A percentile compares a stretch with the other conserved stretches of the same genome.
These are phyloP conservation scores for Hyposoter didymator DNA, from an alignment of 2,888 invertebrate genomes.

Conservation along the genomic window DNA sequence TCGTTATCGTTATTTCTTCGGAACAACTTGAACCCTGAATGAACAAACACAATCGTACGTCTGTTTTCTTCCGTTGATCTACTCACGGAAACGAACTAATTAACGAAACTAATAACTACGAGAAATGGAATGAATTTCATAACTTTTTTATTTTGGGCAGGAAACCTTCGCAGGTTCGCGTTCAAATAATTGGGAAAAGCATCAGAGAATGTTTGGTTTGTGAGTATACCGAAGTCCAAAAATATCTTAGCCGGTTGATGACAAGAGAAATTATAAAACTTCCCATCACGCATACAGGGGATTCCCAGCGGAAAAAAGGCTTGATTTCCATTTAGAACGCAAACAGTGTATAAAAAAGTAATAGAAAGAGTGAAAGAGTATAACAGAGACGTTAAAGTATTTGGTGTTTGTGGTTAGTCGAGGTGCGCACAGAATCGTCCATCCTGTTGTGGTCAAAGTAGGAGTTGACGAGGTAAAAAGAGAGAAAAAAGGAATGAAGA, in stretches of 20 bases:
- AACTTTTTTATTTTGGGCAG: not conserved
- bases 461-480: slow-evolving; percentile 64
- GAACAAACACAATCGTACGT: too few relatives aligned
- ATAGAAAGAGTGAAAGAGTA: not conserved
- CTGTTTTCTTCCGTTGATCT: too few relatives aligned
- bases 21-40: not conserved
- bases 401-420: slow-evolving; percentile 23
- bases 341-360: slow-evolving; percentile 14
- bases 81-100: too few relatives aligned
- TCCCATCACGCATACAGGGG: not conserved
- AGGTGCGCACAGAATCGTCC: slow-evolving; percentile 53
- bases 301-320: not conserved
- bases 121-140: not conserved
- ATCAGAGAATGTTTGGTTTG: not conserved
- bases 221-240: not conserved
- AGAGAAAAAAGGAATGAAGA: slow-evolving; percentile 49
- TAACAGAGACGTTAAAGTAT: not conserved
- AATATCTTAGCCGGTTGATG: not conserved
- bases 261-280: not conserved
- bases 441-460: slow-evolving; percentile 57
- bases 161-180: not conserved
- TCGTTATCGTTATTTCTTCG: not conserved
- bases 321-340: not conserved
- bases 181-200: not conserved
- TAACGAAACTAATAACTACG: not conserved